Evolutionary conservation across 2,113 vertebrate genomes (phyloP).

Genomic region (Megaceryle maxima): DNA sequence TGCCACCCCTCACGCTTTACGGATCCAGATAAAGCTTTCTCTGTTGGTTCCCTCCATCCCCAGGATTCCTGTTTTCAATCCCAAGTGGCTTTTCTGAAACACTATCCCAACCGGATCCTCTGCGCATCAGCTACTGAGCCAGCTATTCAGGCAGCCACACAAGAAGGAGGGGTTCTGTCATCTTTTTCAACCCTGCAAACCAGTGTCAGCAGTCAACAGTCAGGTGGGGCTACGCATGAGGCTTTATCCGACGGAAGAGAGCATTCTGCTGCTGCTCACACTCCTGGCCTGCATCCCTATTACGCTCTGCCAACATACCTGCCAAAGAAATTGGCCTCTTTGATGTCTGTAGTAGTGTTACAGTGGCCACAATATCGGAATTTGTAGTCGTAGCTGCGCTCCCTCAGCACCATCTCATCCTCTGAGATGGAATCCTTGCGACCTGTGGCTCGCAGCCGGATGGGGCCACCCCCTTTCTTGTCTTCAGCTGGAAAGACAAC

Average conservation of each 20-base stretch:
- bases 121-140: background rate
- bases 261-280: background rate
- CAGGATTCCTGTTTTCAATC: background rate
- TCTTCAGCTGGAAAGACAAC: constrained; percentile 80
- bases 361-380: constrained; percentile 98
- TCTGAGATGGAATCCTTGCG: constrained; percentile 94
- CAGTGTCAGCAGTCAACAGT: background rate
- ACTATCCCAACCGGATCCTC: background rate
- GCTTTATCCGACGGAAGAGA: background rate
- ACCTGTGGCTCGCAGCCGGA: constrained; percentile 87
- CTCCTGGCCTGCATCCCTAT: background rate
- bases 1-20: background rate
- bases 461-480: constrained; percentile 87
- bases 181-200: background rate
- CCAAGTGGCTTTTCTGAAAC: background rate
- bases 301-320: constrained; percentile 74
- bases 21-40: background rate
- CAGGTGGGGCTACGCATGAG: rapidly evolving
- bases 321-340: constrained; percentile 98
- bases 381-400: constrained; percentile 96
- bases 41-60: background rate
- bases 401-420: constrained; percentile 91
- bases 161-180: background rate
- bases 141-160: background rate
- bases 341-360: constrained; percentile 98